These are phyloP conservation scores for Melipona bicolor DNA, from an alignment of 2,888 invertebrate genomes.

Conservation along the genomic window DNA sequence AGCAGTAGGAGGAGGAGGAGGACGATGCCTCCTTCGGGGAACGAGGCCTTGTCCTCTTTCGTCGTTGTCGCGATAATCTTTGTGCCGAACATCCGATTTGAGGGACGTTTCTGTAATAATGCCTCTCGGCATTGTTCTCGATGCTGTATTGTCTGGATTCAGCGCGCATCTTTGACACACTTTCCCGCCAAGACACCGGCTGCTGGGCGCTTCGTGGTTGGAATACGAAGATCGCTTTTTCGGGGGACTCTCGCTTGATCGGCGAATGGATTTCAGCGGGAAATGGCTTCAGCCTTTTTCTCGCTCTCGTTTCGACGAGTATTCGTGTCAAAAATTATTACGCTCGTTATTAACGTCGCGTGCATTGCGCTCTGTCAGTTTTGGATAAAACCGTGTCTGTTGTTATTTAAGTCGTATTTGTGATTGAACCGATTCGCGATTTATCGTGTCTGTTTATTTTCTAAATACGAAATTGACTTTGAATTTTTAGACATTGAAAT, in stretches of 20 bases:
- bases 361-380: neutral
- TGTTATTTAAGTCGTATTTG: too few relatives aligned
- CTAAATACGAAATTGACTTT: too few relatives aligned
- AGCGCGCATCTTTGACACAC: conserved; percentile 48
- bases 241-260: conserved; percentile 1
- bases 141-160: conserved; percentile 47
- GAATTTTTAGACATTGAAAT: too few relatives aligned
- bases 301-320: neutral
- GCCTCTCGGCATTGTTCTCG: conserved; percentile 45
- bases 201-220: neutral
- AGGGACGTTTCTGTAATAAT: conserved; percentile 52
- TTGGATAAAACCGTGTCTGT: too few relatives aligned
- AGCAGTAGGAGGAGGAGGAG: conserved; percentile 24
- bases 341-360: neutral
- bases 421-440: too few relatives aligned
- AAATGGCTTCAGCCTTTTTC: neutral
- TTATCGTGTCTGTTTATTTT: too few relatives aligned
- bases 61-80: conserved; percentile 43
- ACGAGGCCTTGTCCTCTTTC: conserved; percentile 42
- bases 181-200: conserved; percentile 9
- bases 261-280: conserved; percentile 19
- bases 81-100: conserved; percentile 54
- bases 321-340: neutral
- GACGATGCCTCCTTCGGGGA: conserved; percentile 39
- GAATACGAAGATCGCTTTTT: neutral